Evolutionary conservation across 2,888 invertebrate genomes (phyloP).

Genomic region (Linnaemya vulpina): DNA sequence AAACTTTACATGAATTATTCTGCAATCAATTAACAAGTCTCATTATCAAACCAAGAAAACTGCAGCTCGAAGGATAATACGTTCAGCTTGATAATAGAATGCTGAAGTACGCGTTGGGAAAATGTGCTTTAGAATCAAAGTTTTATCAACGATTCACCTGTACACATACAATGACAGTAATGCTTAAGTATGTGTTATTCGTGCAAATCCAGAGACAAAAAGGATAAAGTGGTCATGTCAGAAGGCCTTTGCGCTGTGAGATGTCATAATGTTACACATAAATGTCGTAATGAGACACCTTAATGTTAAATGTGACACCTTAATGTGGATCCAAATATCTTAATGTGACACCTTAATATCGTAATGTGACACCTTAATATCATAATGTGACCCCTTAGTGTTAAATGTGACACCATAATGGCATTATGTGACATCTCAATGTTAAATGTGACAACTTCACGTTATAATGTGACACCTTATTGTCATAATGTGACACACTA

Average conservation of each 20-base stretch:
- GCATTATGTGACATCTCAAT: too few species aligned
- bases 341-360: too few species aligned
- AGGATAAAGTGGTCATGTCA: neutral
- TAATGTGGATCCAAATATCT: too few species aligned
- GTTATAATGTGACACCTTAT: too few species aligned
- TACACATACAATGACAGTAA: slow-evolving; percentile 11
- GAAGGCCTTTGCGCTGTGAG: neutral
- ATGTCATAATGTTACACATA: too few species aligned
- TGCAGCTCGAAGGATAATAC: slow-evolving; percentile 46
- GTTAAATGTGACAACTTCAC: too few species aligned
- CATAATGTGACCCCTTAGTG: too few species aligned
- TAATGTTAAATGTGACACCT: too few species aligned
- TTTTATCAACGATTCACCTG: slow-evolving; percentile 25
- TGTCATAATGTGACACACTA: too few species aligned
- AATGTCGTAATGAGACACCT: too few species aligned
- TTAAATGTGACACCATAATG: too few species aligned
- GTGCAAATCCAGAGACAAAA: neutral
- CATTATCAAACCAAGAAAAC: slow-evolving; percentile 60
- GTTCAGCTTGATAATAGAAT: neutral
- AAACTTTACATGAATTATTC: slow-evolving; percentile 66
- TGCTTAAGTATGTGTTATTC: neutral
- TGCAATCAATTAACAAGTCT: slow-evolving; percentile 70
- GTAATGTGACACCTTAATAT: too few species aligned
- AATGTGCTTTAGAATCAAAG: slow-evolving; percentile 25
- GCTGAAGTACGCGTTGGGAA: neutral